Base-by-base conservation (phyloP, 2,797 vertebrate genomes). In the Avahi laniger region DNA sequence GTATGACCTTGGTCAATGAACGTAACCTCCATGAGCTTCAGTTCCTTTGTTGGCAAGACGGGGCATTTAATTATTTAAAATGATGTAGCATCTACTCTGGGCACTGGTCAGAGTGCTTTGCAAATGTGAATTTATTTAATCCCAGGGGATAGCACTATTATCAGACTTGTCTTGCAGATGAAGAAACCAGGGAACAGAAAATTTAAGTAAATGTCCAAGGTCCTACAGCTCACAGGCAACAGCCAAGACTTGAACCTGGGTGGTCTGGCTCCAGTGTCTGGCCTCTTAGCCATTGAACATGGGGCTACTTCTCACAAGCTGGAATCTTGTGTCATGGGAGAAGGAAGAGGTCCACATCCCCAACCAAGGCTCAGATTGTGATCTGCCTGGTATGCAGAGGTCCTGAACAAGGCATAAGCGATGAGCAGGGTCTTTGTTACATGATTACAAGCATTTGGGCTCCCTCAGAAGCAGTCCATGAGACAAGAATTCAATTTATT, bases 11-110 rank as follows among this genome's bases (percentile, higher is more conserved):
- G 35, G 7, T 38, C 22, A 2, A 14, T 92, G 38, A 90, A 93
- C 52, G 89, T 92, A 89, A 26, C 24, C 57, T 96, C 15, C 35
- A 54, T 79, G 57, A 75, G n/a, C 41, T 91, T 80, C 86, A 73
- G 20, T n/a, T 67, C 15, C 22, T 96, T 91, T 86, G 12, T 91
- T 87, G 79, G 8, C 61, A 96, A 82, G 35, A 67, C 43, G 4
- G 24, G 4, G 1, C 0, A 48, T 50, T 94, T 78, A 86, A 89
- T 89, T 90, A 80, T 52, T 93, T 91, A 61, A 52, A 48, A 54
- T 88, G 38, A 67, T 50, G 3, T 14, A 57, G 13, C 24, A 12
- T 22, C 87, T 80, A 67, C 48, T 86, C 33, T 84, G 41, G 46
- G n/a, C 15, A 17, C 38, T 69, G 10, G 20, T 50, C 61, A 57